phyloP scores from a whole-genome alignment of 2,113 vertebrate genomes.

The Micromys minutus region DNA sequence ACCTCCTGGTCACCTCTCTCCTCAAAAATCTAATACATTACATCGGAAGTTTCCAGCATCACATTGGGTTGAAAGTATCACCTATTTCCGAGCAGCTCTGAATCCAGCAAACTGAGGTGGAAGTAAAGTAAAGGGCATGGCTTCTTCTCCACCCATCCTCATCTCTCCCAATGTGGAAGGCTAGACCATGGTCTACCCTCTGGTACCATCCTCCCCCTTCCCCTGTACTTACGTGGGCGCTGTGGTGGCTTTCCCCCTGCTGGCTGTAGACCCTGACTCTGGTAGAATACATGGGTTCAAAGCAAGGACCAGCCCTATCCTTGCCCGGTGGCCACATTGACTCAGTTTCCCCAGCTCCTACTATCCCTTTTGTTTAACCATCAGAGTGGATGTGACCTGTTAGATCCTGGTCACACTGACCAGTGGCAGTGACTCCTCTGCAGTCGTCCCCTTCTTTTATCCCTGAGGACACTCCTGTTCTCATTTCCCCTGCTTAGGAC shows the following conservation, averaged over 20 bases:
- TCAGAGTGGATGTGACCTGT: background rate
- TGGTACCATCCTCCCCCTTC: too few species aligned
- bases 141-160: too few species aligned
- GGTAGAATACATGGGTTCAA: background rate
- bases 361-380: background rate
- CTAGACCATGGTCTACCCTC: background rate
- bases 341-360: background rate
- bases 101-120: background rate
- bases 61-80: background rate
- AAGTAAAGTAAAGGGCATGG: background rate
- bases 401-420: background rate
- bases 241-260: background rate
- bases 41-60: background rate
- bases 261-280: background rate
- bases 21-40: background rate
- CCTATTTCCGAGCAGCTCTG: background rate
- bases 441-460: background rate
- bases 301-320: background rate
- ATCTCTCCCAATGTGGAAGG: background rate
- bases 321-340: background rate
- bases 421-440: background rate
- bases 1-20: background rate
- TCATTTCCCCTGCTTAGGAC: background rate
- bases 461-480: background rate
- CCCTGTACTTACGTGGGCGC: too few species aligned